Conservation (phyloP, 2,797 vertebrate species). For the Dendrocincla fuliginosa region DNA sequence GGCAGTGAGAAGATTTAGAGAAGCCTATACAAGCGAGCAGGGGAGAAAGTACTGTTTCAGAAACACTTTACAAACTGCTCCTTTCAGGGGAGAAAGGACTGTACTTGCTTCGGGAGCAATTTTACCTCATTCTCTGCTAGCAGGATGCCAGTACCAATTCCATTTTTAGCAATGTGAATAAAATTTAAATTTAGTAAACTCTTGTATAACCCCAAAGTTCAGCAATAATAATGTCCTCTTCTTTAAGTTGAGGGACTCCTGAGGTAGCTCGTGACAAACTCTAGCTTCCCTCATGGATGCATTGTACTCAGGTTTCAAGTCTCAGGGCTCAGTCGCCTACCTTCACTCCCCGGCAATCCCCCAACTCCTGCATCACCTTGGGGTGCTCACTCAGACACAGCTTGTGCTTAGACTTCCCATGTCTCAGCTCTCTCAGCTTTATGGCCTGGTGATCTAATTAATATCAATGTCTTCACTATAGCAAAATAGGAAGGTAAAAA, state of each 20-base stretch:
- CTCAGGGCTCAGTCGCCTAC: neutral
- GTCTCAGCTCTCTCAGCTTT: neutral
- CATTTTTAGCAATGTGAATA: neutral
- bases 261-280: neutral
- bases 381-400: neutral
- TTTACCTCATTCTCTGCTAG: neutral
- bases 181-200: neutral
- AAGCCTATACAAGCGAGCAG: neutral
- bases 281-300: neutral
- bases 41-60: neutral
- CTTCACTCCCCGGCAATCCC: neutral
- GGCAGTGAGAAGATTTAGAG: neutral
- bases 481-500: neutral
- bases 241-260: neutral
- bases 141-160: neutral
- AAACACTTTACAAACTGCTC: no score
- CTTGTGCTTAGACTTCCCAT: neutral
- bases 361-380: neutral
- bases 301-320: neutral
- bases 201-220: neutral
- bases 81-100: neutral
- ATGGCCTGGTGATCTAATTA: neutral
- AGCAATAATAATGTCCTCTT: neutral
- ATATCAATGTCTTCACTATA: neutral
- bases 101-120: neutral